These are phyloP conservation scores for Prionchulus punctatus DNA, from an alignment of 2,888 invertebrate species.

Conservation along the genomic window DNA sequence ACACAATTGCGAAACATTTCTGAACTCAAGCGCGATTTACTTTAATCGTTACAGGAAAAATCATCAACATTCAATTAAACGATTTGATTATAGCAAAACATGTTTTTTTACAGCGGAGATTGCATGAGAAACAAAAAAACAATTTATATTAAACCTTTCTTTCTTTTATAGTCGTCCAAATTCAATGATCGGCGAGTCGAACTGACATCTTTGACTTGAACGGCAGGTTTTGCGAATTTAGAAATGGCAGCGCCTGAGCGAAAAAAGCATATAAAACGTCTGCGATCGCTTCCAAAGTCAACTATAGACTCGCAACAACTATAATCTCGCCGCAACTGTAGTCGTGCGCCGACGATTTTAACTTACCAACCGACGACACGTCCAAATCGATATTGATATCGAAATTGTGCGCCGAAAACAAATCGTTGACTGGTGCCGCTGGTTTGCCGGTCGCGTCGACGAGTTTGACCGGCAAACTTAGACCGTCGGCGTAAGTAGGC, in stretches of 20 bases:
- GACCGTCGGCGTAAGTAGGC: not conserved
- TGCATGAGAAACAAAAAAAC: not conserved
- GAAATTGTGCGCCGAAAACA: slow-evolving; percentile 67
- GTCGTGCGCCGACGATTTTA: not conserved
- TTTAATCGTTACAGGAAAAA: too few relatives aligned
- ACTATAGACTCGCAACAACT: not conserved
- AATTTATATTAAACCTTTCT: slow-evolving; percentile 23
- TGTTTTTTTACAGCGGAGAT: not conserved
- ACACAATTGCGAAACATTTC: too few relatives aligned
- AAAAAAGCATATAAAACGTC: not conserved
- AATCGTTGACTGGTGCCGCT: slow-evolving; percentile 38
- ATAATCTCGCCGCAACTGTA: not conserved
- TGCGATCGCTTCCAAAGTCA: not conserved
- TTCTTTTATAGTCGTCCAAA: slow-evolving; percentile 35
- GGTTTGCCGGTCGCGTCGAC: not conserved
- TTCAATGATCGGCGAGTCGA: slow-evolving; percentile 29
- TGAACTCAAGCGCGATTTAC: too few relatives aligned
- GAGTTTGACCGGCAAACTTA: not conserved
- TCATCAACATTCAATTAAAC: too few relatives aligned
- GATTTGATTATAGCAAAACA: too few relatives aligned
- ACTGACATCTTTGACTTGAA: not conserved
- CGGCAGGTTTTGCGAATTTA: not conserved
- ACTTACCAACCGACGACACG: not conserved
- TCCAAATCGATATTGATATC: slow-evolving; percentile 70
- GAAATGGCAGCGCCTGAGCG: not conserved